Conservation (phyloP, 1,140 invertebrate genomes). For the Ceratina australensis region DNA sequence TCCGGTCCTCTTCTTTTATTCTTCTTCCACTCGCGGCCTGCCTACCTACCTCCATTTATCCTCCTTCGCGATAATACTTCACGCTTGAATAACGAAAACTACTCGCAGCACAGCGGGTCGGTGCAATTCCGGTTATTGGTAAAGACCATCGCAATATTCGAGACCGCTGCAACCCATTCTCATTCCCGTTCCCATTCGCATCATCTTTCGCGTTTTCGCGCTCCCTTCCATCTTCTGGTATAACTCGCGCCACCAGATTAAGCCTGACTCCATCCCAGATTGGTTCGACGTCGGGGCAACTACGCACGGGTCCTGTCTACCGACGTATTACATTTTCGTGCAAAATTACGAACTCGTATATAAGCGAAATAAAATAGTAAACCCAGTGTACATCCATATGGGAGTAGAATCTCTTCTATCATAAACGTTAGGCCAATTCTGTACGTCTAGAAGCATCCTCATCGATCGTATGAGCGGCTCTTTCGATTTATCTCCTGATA, state of each 20-base stretch:
- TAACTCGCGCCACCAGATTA: neutral
- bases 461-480: too few relatives aligned
- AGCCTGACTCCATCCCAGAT: neutral
- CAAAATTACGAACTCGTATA: too few relatives aligned
- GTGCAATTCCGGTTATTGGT: conserved; percentile 60
- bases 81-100: conserved; percentile 60
- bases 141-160: conserved; percentile 45
- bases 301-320: too few relatives aligned
- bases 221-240: too few relatives aligned
- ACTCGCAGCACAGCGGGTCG: conserved; percentile 59
- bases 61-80: conserved; percentile 61
- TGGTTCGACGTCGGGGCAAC: neutral
- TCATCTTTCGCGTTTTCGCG: neutral
- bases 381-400: too few relatives aligned
- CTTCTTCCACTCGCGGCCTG: conserved; percentile 47
- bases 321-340: too few relatives aligned
- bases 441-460: too few relatives aligned
- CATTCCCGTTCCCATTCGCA: conserved; percentile 4
- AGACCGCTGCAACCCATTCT: conserved; percentile 17
- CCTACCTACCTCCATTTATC: conserved; percentile 56
- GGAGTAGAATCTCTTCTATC: too few relatives aligned
- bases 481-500: too few relatives aligned
- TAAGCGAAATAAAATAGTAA: too few relatives aligned
- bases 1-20: conserved; percentile 60
- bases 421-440: too few relatives aligned